Evolutionary conservation across 2,888 invertebrate species (phyloP).

Genomic region (Nymphalis urticae): DNA sequence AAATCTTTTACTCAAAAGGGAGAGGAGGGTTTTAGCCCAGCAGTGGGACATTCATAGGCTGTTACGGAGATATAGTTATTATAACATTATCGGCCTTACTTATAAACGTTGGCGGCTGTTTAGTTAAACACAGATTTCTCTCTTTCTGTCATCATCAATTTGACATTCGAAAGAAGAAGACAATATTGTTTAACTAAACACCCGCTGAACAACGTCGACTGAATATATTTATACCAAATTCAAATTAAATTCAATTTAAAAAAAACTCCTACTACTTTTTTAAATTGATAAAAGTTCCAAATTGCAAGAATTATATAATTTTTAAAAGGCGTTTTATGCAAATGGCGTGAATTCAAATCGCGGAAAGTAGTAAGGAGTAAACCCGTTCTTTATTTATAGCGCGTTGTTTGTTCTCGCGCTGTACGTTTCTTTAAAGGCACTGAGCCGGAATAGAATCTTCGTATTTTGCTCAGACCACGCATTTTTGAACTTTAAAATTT

Average conservation of each 20-base stretch:
- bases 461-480: slow-evolving; percentile 27
- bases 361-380: slow-evolving; percentile 21
- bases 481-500: slow-evolving; percentile 20
- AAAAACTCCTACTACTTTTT: not conserved
- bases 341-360: slow-evolving; percentile 23
- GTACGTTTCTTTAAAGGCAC: slow-evolving; percentile 31
- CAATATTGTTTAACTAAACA: too few relatives aligned
- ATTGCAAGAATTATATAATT: slow-evolving; percentile 1
- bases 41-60: too few relatives aligned
- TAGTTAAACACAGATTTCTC: too few relatives aligned
- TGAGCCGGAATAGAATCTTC: slow-evolving; percentile 32
- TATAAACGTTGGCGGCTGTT: too few relatives aligned
- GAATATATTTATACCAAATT: not conserved
- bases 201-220: too few relatives aligned
- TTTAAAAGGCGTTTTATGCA: slow-evolving; percentile 28
- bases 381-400: slow-evolving; percentile 37
- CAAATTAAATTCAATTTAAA: not conserved
- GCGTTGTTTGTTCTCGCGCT: slow-evolving; percentile 25
- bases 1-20: too few relatives aligned
- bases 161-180: too few relatives aligned
- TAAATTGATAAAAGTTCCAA: not conserved
- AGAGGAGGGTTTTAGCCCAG: too few relatives aligned
- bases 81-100: too few relatives aligned
- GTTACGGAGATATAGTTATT: too few relatives aligned
- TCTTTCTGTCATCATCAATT: too few relatives aligned